Percentiles rank a stretch among this genome's conserved stretches.
phyloP scores from a whole-genome alignment of 2,113 vertebrate genomes.

The Entelurus aequoreus region DNA sequence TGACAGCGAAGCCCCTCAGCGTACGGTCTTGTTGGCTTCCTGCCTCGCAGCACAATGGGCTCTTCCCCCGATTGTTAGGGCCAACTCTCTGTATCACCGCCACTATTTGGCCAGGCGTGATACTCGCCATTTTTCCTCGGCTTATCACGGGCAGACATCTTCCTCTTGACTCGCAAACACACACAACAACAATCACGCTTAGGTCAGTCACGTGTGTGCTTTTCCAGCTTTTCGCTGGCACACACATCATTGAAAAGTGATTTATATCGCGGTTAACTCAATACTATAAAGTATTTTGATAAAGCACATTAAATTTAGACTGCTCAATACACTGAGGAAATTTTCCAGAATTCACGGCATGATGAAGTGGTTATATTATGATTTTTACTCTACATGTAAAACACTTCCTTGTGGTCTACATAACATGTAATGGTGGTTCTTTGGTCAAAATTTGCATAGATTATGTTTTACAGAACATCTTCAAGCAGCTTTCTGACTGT shows the following conservation, averaged over 20 bases:
- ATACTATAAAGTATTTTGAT: not conserved
- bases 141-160: slow-evolving; percentile 71
- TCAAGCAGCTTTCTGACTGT: no score
- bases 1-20: slow-evolving; percentile 35
- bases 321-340: no score
- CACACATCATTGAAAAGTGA: slow-evolving; percentile 8
- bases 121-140: slow-evolving; percentile 46
- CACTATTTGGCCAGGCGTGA: slow-evolving; percentile 62
- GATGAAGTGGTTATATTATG: no score
- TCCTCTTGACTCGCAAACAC: slow-evolving; percentile 36
- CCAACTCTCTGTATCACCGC: slow-evolving; percentile 36
- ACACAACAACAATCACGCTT: slow-evolving; percentile 29
- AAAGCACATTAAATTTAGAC: no score
- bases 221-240: slow-evolving; percentile 24
- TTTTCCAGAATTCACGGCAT: no score
- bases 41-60: slow-evolving; percentile 64
- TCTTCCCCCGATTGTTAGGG: slow-evolving; percentile 71
- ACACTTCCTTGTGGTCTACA: no score
- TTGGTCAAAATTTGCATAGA: no score
- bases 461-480: no score
- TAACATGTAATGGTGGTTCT: no score
- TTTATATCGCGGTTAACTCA: not conserved
- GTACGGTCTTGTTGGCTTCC: slow-evolving; percentile 38
- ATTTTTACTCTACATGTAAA: no score
- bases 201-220: slow-evolving; percentile 44